A percentile compares a stretch with the other conserved stretches of the same genome.
Evolutionary conservation across 2,797 vertebrate genomes (phyloP).

Genomic region (Phylloscopus collybita): DNA sequence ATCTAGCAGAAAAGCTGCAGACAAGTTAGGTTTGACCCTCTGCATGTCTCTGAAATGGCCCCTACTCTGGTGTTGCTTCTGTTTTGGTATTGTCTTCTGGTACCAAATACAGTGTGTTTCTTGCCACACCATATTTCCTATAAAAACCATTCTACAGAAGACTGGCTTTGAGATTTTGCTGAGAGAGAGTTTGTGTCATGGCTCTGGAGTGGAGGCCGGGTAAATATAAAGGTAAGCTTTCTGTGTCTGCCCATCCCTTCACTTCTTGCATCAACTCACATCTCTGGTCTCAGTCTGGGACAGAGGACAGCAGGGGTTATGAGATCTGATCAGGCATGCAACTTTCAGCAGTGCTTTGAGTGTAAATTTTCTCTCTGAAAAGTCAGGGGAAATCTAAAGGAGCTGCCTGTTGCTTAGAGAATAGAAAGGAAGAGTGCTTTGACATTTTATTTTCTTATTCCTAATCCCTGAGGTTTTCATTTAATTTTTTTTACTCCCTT

Average conservation of each 20-base stretch:
- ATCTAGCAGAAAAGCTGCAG: background rate
- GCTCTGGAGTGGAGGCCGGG: background rate
- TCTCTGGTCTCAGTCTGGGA: background rate
- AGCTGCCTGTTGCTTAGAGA: constrained; percentile 31
- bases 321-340: background rate
- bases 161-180: background rate
- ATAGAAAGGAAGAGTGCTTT: background rate
- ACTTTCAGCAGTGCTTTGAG: background rate
- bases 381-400: background rate
- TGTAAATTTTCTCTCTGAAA: background rate
- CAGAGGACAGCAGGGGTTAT: background rate
- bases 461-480: background rate
- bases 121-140: background rate
- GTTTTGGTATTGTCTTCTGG: background rate
- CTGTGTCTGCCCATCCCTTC: background rate
- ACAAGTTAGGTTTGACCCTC: background rate
- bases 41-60: background rate
- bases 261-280: background rate
- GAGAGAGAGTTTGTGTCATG: background rate
- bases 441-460: background rate
- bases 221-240: background rate
- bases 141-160: background rate
- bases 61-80: background rate
- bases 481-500: background rate
- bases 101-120: background rate